Evolutionary conservation across 2,888 invertebrate genomes (phyloP).

Genomic region (Idaea aversata): DNA sequence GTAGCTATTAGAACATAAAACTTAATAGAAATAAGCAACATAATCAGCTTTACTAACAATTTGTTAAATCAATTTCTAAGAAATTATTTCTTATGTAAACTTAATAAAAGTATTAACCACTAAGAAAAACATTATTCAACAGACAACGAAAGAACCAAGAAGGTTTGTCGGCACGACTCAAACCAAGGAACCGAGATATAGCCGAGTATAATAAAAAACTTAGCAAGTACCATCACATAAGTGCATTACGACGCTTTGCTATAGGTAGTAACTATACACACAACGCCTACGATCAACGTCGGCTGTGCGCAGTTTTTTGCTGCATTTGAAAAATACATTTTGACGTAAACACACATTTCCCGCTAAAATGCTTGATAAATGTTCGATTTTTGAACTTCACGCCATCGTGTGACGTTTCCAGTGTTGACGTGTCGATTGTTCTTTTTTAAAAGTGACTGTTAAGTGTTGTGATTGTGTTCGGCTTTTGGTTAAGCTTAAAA

Average conservation of each 20-base stretch:
- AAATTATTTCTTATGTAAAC: too few relatives aligned
- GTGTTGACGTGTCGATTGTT: conserved; percentile 16
- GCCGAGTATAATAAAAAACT: conserved; percentile 78
- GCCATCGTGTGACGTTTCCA: conserved; percentile 13
- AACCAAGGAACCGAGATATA: conserved; percentile 73
- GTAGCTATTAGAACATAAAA: too few relatives aligned
- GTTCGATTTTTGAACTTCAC: conserved; percentile 19
- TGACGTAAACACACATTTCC: conserved; percentile 73
- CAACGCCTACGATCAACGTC: conserved; percentile 68
- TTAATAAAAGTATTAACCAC: background rate
- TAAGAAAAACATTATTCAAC: conserved; percentile 12
- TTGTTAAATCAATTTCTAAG: too few relatives aligned
- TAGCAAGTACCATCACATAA: conserved; percentile 76
- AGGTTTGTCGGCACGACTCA: conserved; percentile 47
- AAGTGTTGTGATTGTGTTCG: conserved; percentile 42
- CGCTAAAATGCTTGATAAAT: conserved; percentile 39
- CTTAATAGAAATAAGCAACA: too few relatives aligned
- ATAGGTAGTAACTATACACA: conserved; percentile 62
- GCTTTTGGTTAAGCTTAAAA: conserved; percentile 48
- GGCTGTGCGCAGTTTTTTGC: conserved; percentile 72
- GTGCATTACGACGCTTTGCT: conserved; percentile 73
- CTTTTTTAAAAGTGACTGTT: conserved; percentile 22
- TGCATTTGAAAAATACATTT: conserved; percentile 79
- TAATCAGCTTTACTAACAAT: too few relatives aligned
- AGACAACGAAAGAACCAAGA: conserved; percentile 64